Percentiles rank a stretch among this genome's conserved stretches.
phyloP scores from a whole-genome alignment of 2,888 invertebrate species.

The Chrysolina americana region DNA sequence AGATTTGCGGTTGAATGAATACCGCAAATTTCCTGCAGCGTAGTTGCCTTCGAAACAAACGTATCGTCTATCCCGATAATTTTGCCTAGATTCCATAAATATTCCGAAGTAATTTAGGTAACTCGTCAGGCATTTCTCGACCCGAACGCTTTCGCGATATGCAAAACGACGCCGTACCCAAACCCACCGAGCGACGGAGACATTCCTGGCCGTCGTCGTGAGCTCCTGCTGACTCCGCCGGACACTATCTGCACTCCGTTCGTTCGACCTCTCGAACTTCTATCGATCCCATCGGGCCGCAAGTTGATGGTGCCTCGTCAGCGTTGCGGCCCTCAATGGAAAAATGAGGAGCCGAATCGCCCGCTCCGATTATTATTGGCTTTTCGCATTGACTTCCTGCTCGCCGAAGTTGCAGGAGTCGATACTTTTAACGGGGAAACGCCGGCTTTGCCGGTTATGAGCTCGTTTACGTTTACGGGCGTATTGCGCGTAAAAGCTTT shows the following conservation, averaged over 20 bases:
- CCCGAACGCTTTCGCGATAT: too few relatives aligned
- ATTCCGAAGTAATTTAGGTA: too few relatives aligned
- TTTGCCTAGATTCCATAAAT: too few relatives aligned
- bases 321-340: constrained; percentile 14
- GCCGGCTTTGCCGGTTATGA: neutral
- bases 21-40: too few relatives aligned
- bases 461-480: constrained; percentile 6
- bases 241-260: neutral
- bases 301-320: constrained; percentile 13
- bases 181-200: too few relatives aligned
- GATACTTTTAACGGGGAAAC: constrained; percentile 10
- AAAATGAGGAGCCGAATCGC: constrained; percentile 26
- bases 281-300: constrained; percentile 1
- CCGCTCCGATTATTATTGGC: constrained; percentile 26
- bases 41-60: too few relatives aligned
- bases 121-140: too few relatives aligned
- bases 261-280: neutral
- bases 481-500: constrained; percentile 6
- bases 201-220: neutral
- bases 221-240: neutral
- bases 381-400: constrained; percentile 16
- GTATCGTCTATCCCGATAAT: too few relatives aligned
- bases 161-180: too few relatives aligned
- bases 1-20: too few relatives aligned
- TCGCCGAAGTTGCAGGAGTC: neutral